Base-by-base conservation (phyloP, 2,888 invertebrate species). In the Thera britannica region DNA sequence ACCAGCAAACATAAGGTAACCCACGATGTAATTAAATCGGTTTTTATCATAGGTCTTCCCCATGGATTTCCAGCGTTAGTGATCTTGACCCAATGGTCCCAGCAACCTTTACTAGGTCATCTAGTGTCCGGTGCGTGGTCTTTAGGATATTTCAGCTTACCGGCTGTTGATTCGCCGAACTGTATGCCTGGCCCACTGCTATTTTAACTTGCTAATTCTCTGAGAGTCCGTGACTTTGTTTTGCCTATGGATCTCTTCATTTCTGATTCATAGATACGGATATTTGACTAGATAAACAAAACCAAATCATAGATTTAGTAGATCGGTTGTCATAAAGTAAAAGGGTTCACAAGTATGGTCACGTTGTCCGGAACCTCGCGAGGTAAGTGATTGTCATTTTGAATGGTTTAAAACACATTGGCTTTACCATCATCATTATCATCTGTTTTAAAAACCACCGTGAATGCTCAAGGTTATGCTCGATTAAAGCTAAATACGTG, bases 291-390 rank as follows among this genome's bases (percentile, higher is more conserved):
- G 41, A 7, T 41, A 46, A 57, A 48, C n/a, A 6, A 49, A 65
- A 51, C 35, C 12, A 7, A 44, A 65, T 55, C 57, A 46, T 52
- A 61, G 52, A 44, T 61, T 51, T 6, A n/a, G 11, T 7, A 23
- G 23, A 35, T 36, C 36, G 52, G 3, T 38, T 38, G 5, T 61
- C 51, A 61, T 66, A 36, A 38, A 8, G 60, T 41, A 51, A 57
- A 11, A 36, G 8, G 46, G 12, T 41, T 62, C 52, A 46, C 52
- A 23, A 54, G 9, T 36, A 23, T 23, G 44, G 11, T 52, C 57
- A 61, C 66, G 61, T 66, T 57, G 2, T 23, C n/a, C 46, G 58
- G 57, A 52, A 60, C 35, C 35, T 36, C 4, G 23, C 7, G 5
- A 44, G 46, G 5, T 55, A 54, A 35, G 61, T 46, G 60, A 46